These are phyloP conservation scores for Pyrrhura leucotis DNA, from an alignment of 2,797 vertebrate genomes.

Conservation along the genomic window DNA sequence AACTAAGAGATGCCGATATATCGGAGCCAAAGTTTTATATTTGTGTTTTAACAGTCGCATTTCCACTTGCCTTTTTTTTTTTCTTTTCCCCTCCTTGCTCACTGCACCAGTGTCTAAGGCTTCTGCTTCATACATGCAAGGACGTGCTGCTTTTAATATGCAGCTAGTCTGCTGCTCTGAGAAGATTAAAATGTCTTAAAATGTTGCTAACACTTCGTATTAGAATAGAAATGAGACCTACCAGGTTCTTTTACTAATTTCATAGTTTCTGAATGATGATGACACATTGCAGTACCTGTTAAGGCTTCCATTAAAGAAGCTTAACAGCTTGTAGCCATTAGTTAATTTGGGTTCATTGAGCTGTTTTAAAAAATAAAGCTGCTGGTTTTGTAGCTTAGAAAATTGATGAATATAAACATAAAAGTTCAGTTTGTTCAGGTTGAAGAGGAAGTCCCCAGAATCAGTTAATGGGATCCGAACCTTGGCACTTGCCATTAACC, in stretches of 20 bases:
- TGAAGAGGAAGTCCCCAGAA: not conserved
- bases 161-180: not conserved
- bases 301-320: not conserved
- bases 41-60: not conserved
- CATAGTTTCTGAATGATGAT: not conserved
- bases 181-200: not conserved
- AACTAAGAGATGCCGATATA: not conserved
- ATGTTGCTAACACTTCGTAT: not conserved
- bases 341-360: not conserved
- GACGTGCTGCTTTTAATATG: not conserved
- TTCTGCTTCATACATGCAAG: not conserved
- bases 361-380: not conserved
- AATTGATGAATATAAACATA: not conserved
- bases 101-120: not conserved
- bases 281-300: not conserved
- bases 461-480: not conserved
- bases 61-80: not conserved
- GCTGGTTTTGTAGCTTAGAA: not conserved
- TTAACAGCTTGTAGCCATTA: not conserved
- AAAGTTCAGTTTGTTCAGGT: not conserved
- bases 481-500: not conserved
- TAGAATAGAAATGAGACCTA: not conserved
- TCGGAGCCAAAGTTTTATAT: not conserved
- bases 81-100: not conserved
- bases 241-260: not conserved